Percentiles rank a stretch among this genome's conserved stretches.
Conservation (phyloP, 2,113 vertebrate species). For the Laticauda laticaudata region DNA sequence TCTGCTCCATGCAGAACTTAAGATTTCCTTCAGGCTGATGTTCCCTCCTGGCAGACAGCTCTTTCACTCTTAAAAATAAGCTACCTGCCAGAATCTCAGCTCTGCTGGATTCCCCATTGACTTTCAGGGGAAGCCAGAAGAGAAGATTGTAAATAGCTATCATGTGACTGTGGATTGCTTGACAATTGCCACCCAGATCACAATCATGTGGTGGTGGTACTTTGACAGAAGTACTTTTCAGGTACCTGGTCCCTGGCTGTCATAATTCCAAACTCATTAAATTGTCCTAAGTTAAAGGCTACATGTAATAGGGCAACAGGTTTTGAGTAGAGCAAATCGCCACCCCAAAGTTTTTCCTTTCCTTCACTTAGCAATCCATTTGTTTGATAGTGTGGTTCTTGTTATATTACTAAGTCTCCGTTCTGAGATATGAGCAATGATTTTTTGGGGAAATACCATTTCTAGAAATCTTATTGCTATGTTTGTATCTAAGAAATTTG, state of each 20-base stretch:
- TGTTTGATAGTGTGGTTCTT: not conserved
- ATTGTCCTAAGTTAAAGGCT: not conserved
- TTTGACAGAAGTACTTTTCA: not conserved
- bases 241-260: not conserved
- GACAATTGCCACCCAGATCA: not conserved
- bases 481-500: not conserved
- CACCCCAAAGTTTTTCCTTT: not conserved
- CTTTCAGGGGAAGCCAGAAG: not conserved
- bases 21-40: not conserved
- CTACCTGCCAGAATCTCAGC: not conserved
- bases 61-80: not conserved
- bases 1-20: not conserved
- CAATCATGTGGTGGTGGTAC: not conserved
- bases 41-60: not conserved
- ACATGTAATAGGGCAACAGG: not conserved
- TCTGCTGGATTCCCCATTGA: not conserved
- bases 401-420: not conserved
- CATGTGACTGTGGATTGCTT: not conserved
- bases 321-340: not conserved
- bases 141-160: not conserved
- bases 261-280: not conserved
- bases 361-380: not conserved
- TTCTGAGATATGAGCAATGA: not conserved
- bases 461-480: not conserved
- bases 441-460: not conserved